phyloP scores from a whole-genome alignment of 2,797 vertebrate species.

The Perodicticus potto region DNA sequence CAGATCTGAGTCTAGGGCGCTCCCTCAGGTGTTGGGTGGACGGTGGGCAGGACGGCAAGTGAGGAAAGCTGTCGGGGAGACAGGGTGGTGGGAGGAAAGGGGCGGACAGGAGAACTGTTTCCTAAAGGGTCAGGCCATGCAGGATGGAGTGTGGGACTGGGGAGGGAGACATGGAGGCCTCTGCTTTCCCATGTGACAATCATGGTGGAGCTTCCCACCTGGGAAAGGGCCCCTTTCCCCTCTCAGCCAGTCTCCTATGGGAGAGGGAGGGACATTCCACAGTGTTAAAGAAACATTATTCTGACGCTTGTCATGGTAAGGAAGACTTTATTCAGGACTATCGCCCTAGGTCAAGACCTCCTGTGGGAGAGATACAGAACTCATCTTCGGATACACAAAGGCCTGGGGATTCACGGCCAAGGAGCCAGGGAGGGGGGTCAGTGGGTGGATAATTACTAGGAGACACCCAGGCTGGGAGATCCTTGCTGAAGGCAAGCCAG shows the following conservation, averaged over 20 bases:
- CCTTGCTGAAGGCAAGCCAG: neutral
- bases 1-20: neutral
- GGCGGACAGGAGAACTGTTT: neutral
- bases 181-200: neutral
- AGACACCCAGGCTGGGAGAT: neutral
- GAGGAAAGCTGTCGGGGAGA: neutral
- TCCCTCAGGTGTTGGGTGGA: neutral
- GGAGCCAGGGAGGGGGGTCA: neutral
- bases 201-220: accelerated
- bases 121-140: neutral
- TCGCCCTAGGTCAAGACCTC: neutral
- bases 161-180: neutral
- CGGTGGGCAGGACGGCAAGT: neutral
- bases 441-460: neutral
- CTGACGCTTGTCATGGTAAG: neutral
- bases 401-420: neutral
- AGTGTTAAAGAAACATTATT: neutral
- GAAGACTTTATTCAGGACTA: neutral
- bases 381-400: no score
- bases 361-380: neutral
- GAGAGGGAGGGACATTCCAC: no score
- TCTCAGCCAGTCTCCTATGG: neutral
- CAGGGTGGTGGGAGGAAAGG: neutral
- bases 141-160: neutral
- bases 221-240: neutral